Evolutionary conservation across 2,797 vertebrate genomes (phyloP).

Genomic region (Novumbra hubbsi): DNA sequence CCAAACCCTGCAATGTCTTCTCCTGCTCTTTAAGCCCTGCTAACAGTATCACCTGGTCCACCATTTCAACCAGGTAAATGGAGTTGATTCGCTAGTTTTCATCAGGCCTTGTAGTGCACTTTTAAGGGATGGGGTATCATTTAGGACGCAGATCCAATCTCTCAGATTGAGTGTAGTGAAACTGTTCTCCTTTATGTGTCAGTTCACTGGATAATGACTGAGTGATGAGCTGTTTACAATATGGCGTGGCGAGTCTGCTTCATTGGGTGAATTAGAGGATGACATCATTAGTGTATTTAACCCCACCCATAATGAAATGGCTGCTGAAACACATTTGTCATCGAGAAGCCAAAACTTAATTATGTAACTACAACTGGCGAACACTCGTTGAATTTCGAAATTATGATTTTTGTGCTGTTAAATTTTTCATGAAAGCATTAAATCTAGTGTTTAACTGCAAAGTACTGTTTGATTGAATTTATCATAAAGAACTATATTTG

Average conservation of each 20-base stretch:
- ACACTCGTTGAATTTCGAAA: slow-evolving; percentile 72
- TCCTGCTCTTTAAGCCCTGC: too few relatives aligned
- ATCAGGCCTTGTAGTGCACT: not conserved
- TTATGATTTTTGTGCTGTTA: slow-evolving; percentile 73
- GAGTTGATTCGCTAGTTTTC: not conserved
- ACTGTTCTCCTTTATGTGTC: too few relatives aligned
- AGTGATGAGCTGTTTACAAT: not conserved
- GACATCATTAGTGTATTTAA: slow-evolving; percentile 17
- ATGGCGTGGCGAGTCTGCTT: not conserved
- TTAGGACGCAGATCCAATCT: not conserved
- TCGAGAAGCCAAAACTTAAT: slow-evolving; percentile 65
- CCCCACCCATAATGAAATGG: slow-evolving; percentile 38
- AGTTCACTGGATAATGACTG: not conserved
- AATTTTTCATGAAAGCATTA: slow-evolving; percentile 78
- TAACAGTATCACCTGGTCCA: too few relatives aligned
- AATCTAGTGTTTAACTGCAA: slow-evolving; percentile 82
- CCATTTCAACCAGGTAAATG: too few relatives aligned
- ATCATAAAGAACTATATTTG: slow-evolving; percentile 86
- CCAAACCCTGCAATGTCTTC: too few relatives aligned
- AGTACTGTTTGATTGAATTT: slow-evolving; percentile 86
- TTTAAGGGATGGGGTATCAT: not conserved
- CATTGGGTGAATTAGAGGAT: not conserved
- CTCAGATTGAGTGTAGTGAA: too few relatives aligned
- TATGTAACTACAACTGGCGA: slow-evolving; percentile 67
- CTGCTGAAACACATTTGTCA: slow-evolving; percentile 61